A percentile compares a stretch with the other conserved stretches of the same genome.
phyloP scores from a whole-genome alignment of 2,797 vertebrate species.

The Syndactyla subalaris region DNA sequence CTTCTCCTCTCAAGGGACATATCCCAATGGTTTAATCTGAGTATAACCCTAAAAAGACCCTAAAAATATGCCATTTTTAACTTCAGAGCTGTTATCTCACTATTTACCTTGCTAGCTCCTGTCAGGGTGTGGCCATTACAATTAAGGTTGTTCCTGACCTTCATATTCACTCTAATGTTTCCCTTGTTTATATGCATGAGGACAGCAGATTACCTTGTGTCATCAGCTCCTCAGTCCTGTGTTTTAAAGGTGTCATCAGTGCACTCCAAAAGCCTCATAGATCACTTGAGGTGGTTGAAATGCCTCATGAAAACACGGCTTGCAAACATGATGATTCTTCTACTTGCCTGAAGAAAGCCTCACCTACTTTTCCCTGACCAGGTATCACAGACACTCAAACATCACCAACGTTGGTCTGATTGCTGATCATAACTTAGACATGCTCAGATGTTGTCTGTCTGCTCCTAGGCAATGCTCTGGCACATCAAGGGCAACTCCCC shows the following conservation, averaged over 20 bases:
- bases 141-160: not conserved
- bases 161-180: not conserved
- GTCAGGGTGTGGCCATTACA: not conserved
- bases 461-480: not conserved
- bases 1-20: accelerated
- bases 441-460: not conserved
- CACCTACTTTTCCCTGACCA: not conserved
- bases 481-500: not conserved
- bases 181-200: not conserved
- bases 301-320: not conserved
- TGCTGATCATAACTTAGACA: accelerated
- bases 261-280: not conserved
- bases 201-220: not conserved
- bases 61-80: not conserved
- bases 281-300: not conserved
- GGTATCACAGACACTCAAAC: not conserved
- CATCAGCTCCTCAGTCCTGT: not conserved
- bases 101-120: not conserved
- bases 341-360: not conserved
- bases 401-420: accelerated
- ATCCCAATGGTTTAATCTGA: not conserved
- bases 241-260: not conserved
- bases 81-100: not conserved
- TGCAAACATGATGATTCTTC: not conserved
- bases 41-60: not conserved